Conservation (phyloP, 2,797 vertebrate species). For the Phataginus tricuspis region DNA sequence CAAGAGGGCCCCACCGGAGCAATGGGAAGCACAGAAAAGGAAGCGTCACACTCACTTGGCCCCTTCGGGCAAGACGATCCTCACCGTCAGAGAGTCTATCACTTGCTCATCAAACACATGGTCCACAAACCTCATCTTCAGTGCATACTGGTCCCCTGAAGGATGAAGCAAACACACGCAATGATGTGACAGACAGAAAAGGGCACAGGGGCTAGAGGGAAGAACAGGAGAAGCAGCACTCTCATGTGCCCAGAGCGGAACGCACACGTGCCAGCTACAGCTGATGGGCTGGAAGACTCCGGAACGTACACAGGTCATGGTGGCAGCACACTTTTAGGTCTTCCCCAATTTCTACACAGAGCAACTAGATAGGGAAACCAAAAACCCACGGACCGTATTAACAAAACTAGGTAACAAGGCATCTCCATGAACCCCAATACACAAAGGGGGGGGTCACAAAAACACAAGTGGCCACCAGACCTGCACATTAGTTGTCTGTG, state of each 20-base stretch:
- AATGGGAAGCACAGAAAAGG: too few species aligned
- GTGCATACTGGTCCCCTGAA: slow-evolving; percentile 96
- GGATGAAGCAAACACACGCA: background rate
- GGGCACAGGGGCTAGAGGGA: background rate
- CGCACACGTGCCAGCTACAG: background rate
- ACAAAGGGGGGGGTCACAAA: background rate
- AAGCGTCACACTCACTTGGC: slow-evolving; percentile 91
- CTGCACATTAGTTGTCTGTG: background rate
- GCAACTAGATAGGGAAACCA: background rate
- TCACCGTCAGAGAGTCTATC: slow-evolving; percentile 95
- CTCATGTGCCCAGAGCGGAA: background rate
- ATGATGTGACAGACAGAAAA: background rate
- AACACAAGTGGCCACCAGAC: background rate
- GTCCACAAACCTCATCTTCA: slow-evolving; percentile 98
- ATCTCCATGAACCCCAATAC: background rate
- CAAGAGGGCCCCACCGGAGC: background rate
- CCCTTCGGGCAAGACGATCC: slow-evolving; percentile 97
- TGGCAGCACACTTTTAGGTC: background rate
- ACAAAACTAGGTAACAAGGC: background rate
- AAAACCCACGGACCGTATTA: background rate
- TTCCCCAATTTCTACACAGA: background rate
- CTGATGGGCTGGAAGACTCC: background rate
- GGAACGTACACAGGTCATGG: background rate
- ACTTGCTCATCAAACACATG: slow-evolving; percentile 99
- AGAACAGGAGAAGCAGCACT: background rate